Conservation (phyloP, 2,113 vertebrate species). For the Brachionichthys hirsutus region DNA sequence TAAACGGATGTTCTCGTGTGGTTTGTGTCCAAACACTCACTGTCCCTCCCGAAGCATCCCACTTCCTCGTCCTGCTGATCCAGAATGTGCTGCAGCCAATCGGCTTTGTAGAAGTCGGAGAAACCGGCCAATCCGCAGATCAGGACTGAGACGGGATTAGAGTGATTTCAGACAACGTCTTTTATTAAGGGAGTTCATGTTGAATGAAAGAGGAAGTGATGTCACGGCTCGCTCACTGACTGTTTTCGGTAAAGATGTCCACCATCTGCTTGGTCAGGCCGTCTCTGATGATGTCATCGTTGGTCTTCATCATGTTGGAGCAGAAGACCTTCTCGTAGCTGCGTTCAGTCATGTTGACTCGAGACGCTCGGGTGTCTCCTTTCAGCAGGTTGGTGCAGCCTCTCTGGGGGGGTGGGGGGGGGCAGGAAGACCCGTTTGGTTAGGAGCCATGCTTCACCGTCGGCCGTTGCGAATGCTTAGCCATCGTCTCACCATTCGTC, state of each 20-base stretch:
- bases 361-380: conserved; percentile 65
- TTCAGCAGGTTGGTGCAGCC: conserved; percentile 78
- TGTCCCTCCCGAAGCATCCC: conserved; percentile 82
- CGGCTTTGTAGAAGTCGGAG: conserved; percentile 82
- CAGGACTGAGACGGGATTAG: conserved; percentile 71
- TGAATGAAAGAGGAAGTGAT: too few relatives aligned
- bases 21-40: conserved; percentile 76
- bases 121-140: conserved; percentile 83
- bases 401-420: conserved; percentile 66
- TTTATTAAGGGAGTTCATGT: too few relatives aligned
- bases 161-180: too few relatives aligned
- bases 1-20: too few relatives aligned
- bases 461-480: too few relatives aligned
- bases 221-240: conserved; percentile 52
- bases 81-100: conserved; percentile 82
- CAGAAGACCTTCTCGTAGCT: conserved; percentile 82
- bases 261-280: conserved; percentile 62
- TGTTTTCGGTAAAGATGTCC: conserved; percentile 86
- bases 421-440: too few relatives aligned
- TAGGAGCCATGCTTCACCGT: too few relatives aligned
- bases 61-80: conserved; percentile 75
- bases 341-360: conserved; percentile 74
- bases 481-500: conserved; percentile 74
- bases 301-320: conserved; percentile 87
- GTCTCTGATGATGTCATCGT: conserved; percentile 68